Base-by-base conservation (phyloP, 2,797 vertebrate species). In the Typhlichthys subterraneus region DNA sequence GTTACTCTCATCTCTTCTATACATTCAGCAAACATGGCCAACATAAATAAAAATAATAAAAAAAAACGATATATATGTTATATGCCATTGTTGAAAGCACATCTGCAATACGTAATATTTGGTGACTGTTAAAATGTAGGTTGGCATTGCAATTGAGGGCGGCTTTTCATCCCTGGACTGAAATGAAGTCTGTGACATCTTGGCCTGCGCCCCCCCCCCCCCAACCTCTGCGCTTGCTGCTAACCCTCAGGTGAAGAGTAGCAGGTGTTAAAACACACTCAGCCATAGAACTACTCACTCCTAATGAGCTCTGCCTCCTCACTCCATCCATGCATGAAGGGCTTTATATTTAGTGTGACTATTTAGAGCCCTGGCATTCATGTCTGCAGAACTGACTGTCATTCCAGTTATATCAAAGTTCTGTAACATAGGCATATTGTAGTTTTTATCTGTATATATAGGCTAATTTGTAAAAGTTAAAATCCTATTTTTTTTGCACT, bases 241-340 rank as follows among this genome's bases (percentile, higher is more conserved):
- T 73, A 62, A 77, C 85, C 88, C 82, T 87, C 85, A 88, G 87
- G 86, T 90, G 85, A 87, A 89, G 89, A 85, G 88, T 82, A 84
- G 89, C 90, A 93, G 91, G 91, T 93, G 92, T 92, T 93, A 91
- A 91, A 93, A 89, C 85, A 89, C 87, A 83, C 80, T 85, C 84
- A 82, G 85, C 87, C 84, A 81, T 85, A 74, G 85, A 88, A 83
- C 77, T 81, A 79, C 88, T 87, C 85, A 76, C 83, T 85, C 79
- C 88, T 87, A 86, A 90, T 90, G 88, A 90, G 82, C 63, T 67
- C 84, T 82, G 79, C 83, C 83, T 80, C 84, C 69, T 65, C 77
- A 78, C 81, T 75, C 74, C 83, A 82, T 69, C 79, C 79, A 78
- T 84, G 84, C 80, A 73, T 84, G 71, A 73, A 83, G 75, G 74